These are phyloP conservation scores for Achroia grisella DNA, from an alignment of 1,140 invertebrate genomes.

Conservation along the genomic window DNA sequence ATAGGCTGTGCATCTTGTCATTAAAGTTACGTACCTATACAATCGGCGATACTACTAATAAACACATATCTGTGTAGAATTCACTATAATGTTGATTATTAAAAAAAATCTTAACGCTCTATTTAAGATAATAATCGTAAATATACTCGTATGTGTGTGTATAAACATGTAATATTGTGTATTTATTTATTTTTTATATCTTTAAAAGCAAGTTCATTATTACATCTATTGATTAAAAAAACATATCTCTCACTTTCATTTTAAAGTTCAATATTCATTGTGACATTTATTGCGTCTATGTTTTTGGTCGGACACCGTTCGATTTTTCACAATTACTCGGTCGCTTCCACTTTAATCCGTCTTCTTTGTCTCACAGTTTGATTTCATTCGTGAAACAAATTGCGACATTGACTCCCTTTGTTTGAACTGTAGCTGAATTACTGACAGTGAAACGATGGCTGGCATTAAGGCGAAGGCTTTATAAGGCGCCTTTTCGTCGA, in stretches of 20 bases:
- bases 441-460: slow-evolving; percentile 3
- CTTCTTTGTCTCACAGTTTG: slow-evolving; percentile 59
- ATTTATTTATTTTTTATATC: neutral
- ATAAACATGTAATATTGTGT: too few relatives aligned
- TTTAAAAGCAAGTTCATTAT: neutral
- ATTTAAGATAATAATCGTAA: too few relatives aligned
- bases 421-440: slow-evolving; percentile 39
- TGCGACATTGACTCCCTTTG: slow-evolving; percentile 41
- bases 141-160: too few relatives aligned
- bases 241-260: too few relatives aligned
- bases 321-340: slow-evolving; percentile 70
- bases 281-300: slow-evolving; percentile 21
- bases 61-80: too few relatives aligned
- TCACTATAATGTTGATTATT: too few relatives aligned
- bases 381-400: slow-evolving; percentile 64
- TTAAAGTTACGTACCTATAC: too few relatives aligned
- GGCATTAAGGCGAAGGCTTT: slow-evolving; percentile 1
- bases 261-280: too few relatives aligned
- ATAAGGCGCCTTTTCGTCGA: neutral
- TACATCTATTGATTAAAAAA: neutral
- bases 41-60: too few relatives aligned
- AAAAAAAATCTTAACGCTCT: too few relatives aligned
- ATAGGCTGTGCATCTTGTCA: too few relatives aligned
- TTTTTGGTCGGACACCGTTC: slow-evolving; percentile 44
- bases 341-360: slow-evolving; percentile 64